Conservation (phyloP, 2,113 vertebrate genomes). For the Podarcis raffonei region DNA sequence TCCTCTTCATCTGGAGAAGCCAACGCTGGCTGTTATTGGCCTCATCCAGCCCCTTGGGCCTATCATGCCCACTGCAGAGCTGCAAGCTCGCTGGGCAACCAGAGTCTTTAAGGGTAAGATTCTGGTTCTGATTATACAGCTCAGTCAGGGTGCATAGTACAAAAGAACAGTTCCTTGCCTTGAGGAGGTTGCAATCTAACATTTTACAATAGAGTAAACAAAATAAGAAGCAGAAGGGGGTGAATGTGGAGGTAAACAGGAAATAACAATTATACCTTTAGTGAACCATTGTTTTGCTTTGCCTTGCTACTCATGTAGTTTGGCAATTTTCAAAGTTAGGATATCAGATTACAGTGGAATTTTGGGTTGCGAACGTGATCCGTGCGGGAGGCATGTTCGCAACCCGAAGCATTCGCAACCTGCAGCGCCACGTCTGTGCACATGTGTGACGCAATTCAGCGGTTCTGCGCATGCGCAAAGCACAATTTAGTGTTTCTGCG, state of each 20-base stretch:
- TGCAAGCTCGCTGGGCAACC: conserved; percentile 86
- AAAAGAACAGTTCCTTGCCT: background rate
- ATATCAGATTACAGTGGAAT: too few relatives aligned
- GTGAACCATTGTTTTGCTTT: too few relatives aligned
- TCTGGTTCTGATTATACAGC: too few relatives aligned
- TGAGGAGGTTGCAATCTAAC: background rate
- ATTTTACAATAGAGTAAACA: background rate
- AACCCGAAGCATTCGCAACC: too few relatives aligned
- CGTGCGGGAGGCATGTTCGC: too few relatives aligned
- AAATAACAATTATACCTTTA: background rate
- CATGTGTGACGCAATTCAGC: too few relatives aligned
- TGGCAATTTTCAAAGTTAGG: too few relatives aligned
- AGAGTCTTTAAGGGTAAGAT: conserved; percentile 81
- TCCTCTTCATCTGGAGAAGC: conserved; percentile 73
- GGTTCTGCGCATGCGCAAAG: too few relatives aligned
- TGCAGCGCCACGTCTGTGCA: too few relatives aligned
- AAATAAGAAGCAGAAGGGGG: background rate
- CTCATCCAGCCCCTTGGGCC: conserved; percentile 78
- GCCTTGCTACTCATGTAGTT: too few relatives aligned
- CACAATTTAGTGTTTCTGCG: too few relatives aligned
- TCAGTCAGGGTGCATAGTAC: background rate
- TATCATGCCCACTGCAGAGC: conserved; percentile 79
- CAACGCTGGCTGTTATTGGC: conserved; percentile 83
- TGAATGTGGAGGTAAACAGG: background rate
- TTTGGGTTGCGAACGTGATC: too few relatives aligned